Conservation (phyloP, 2,113 vertebrate species). For the Ondatra zibethicus region DNA sequence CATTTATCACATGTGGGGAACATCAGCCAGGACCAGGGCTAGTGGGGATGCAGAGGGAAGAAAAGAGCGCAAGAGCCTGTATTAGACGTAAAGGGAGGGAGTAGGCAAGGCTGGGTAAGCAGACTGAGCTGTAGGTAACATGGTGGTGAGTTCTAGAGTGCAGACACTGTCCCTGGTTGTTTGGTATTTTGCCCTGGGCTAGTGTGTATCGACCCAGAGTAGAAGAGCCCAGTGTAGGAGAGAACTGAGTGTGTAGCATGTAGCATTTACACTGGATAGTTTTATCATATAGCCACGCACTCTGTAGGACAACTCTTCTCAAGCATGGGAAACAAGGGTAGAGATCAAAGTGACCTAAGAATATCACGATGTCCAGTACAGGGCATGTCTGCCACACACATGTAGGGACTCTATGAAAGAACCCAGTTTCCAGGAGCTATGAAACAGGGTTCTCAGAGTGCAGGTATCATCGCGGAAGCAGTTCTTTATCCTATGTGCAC, state of each 20-base stretch:
- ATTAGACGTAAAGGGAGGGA: not conserved
- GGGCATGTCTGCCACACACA: not conserved
- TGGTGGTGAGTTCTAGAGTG: too few relatives aligned
- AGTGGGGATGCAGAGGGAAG: too few relatives aligned
- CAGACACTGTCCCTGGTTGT: too few relatives aligned
- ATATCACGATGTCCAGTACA: too few relatives aligned
- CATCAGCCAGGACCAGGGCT: not conserved
- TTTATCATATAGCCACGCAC: not conserved
- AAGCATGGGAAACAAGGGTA: not conserved
- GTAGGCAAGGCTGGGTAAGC: not conserved
- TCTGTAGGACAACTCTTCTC: not conserved
- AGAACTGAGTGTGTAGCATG: too few relatives aligned
- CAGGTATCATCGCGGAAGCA: not conserved
- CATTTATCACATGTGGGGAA: rapidly evolving
- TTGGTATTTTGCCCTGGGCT: not conserved
- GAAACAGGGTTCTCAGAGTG: too few relatives aligned
- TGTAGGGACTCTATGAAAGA: not conserved
- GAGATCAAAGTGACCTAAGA: not conserved
- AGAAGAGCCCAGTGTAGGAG: not conserved
- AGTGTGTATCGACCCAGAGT: too few relatives aligned
- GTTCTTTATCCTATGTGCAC: not conserved
- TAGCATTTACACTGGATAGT: too few relatives aligned
- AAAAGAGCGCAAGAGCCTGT: not conserved
- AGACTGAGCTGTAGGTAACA: not conserved
- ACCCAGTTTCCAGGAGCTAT: not conserved